Evolutionary conservation across 1,140 invertebrate species (phyloP), one percentile per base, ranked within the genome.

Genomic region (Panulirus ornatus): DNA sequence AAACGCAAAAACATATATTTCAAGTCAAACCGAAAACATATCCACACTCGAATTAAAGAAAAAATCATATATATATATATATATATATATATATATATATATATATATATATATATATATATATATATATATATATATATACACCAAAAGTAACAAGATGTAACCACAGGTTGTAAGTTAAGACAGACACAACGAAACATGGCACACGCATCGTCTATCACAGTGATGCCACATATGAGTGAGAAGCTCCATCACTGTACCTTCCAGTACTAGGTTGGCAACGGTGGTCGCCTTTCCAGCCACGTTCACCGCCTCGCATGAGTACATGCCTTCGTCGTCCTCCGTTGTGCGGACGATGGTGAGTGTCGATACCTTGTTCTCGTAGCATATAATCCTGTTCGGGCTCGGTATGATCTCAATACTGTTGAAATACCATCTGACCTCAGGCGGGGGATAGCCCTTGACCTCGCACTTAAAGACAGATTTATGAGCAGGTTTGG

Each of bases 381-480:
- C 93, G 47, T 95, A 93, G 73, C 94, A 95, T 92, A 96, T 95
- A 40, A 94, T 94, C 91, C 96, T 95, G 44, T 96, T 95, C 92
- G 96, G 96, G 66, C 94, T 95, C 40, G 94, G 94, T 91, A 95
- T 94, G 40, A 98, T 94, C 92, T 96, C 95, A 82, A 95, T 94
- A 92, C 96, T 96, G 93, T 97, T 97, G 93, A 95, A 96, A 92
- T 95, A 97, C 97, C 97, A 98, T 63, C 94, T 95, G 71, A 98
- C 95, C 92, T 96, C 95, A 8, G 96, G 96, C 92, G 95, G 94
- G 9, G 96, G 96, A 92, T 94, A 94, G 90, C 96, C 96, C 92
- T 95, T 95, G 30, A 97, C 95, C 91, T 96, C 95, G 93, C 96
- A 96, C 75, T 95, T 95, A 40, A 97, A 95, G 54, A 94, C 93